Conservation (phyloP, 2,113 vertebrate genomes). For the Poeciliopsis occidentalis region DNA sequence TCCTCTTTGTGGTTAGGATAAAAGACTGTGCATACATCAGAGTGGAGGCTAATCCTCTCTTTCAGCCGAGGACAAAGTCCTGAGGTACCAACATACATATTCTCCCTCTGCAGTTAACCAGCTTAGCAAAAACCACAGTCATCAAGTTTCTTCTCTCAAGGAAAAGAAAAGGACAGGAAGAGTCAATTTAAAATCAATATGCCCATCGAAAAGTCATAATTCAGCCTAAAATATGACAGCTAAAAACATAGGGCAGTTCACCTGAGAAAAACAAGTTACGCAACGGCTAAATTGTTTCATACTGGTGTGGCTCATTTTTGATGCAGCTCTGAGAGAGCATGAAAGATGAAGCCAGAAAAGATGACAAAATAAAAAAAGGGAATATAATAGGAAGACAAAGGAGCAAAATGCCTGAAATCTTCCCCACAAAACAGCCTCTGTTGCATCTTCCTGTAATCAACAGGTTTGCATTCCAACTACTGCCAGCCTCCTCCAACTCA, state of each 20-base stretch:
- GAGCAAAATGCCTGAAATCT: neutral
- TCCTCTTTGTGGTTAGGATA: constrained; percentile 55
- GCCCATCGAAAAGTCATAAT: neutral
- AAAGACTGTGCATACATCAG: constrained; percentile 61
- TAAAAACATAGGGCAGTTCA: neutral
- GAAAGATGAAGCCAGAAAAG: neutral
- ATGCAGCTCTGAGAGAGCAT: neutral
- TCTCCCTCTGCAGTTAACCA: constrained; percentile 17
- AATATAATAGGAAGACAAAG: neutral
- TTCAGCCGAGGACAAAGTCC: constrained; percentile 65
- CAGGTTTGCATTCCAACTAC: constrained; percentile 61
- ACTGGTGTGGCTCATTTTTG: neutral
- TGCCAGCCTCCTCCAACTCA: neutral
- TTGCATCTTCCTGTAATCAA: constrained; percentile 53
- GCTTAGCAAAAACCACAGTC: constrained; percentile 20
- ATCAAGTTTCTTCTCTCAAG: neutral
- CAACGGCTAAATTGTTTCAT: constrained; percentile 2
- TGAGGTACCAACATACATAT: constrained; percentile 59
- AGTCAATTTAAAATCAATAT: neutral
- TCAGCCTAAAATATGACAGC: neutral
- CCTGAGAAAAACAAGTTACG: constrained; percentile 10
- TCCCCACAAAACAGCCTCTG: constrained; percentile 15
- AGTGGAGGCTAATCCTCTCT: constrained; percentile 63
- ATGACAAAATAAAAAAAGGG: neutral
- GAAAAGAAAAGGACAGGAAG: too few species aligned